phyloP scores from a whole-genome alignment of 2,113 vertebrate genomes.

The Periophthalmus modestus region DNA sequence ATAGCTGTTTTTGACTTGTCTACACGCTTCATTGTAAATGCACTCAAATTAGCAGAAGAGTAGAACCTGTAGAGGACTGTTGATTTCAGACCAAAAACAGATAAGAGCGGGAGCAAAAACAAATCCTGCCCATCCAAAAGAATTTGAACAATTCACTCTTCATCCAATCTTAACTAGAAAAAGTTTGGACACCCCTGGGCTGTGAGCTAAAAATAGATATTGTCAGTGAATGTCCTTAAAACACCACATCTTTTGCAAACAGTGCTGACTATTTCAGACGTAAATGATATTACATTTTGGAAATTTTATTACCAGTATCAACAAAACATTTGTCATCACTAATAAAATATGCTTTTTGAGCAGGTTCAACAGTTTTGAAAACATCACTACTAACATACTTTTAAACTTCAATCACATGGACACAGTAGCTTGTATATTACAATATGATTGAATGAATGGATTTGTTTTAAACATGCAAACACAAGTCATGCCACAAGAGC shows the following conservation, averaged over 20 bases:
- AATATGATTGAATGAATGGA: too few relatives aligned
- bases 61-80: background rate
- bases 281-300: too few relatives aligned
- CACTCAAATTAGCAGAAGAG: background rate
- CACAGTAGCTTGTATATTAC: too few relatives aligned
- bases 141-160: background rate
- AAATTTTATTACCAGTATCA: too few relatives aligned
- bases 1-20: too few relatives aligned
- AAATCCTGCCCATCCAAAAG: background rate
- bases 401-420: too few relatives aligned
- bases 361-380: background rate
- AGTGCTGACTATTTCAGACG: too few relatives aligned
- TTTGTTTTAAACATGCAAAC: too few relatives aligned
- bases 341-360: too few relatives aligned
- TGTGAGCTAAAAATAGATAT: background rate
- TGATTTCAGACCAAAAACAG: background rate
- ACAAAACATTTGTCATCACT: too few relatives aligned
- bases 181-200: background rate
- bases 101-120: background rate
- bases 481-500: too few relatives aligned
- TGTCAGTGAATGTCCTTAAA: background rate
- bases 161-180: background rate
- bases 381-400: background rate
- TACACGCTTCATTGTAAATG: background rate
- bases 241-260: background rate